Conservation (phyloP, 2,888 invertebrate genomes). For the Cerastis leucographa region DNA sequence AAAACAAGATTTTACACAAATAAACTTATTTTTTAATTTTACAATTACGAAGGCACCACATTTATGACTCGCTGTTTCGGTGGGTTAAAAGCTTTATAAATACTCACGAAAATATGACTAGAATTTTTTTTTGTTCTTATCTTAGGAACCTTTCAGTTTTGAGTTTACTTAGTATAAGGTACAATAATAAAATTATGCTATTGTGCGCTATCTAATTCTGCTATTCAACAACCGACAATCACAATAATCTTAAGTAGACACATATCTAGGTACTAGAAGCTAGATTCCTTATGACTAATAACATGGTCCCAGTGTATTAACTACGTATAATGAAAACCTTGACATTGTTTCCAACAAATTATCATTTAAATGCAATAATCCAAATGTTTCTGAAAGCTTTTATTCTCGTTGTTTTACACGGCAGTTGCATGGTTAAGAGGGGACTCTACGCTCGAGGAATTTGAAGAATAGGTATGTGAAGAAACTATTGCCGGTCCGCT, state of each 20-base stretch:
- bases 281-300: conserved; percentile 66
- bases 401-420: neutral
- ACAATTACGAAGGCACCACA: conserved; percentile 76
- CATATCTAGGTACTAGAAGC: conserved; percentile 72
- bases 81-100: conserved; percentile 57
- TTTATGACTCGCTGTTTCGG: conserved; percentile 55
- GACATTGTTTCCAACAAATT: conserved; percentile 44
- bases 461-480: too few species aligned
- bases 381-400: conserved; percentile 11
- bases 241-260: conserved; percentile 65
- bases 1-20: conserved; percentile 72
- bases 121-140: conserved; percentile 67
- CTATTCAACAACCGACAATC: conserved; percentile 70
- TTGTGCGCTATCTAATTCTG: conserved; percentile 60
- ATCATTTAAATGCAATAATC: conserved; percentile 15
- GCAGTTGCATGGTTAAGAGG: neutral
- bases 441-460: too few species aligned
- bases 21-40: conserved; percentile 73
- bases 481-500: too few species aligned
- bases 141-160: conserved; percentile 55
- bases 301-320: conserved; percentile 70
- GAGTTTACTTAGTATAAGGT: conserved; percentile 47
- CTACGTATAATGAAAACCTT: conserved; percentile 49
- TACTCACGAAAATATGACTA: conserved; percentile 76
- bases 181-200: conserved; percentile 42